Evolutionary conservation across 1,140 invertebrate genomes (phyloP).

Genomic region (Archivesica marissinica): DNA sequence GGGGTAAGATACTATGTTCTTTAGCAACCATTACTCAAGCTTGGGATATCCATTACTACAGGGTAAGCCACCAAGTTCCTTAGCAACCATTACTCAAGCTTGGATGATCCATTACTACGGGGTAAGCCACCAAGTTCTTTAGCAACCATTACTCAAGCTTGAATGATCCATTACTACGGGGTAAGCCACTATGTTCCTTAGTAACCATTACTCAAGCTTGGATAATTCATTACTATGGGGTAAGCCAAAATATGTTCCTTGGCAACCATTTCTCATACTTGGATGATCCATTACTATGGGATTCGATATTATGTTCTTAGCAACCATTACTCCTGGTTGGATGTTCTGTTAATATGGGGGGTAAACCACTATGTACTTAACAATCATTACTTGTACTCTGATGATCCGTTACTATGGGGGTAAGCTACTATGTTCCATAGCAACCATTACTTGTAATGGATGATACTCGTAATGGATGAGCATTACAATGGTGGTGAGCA

Average conservation of each 20-base stretch:
- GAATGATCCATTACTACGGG: neutral
- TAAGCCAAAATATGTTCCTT: too few species aligned
- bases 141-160: neutral
- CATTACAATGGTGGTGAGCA: neutral
- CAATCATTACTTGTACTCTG: constrained; percentile 32
- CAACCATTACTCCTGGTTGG: constrained; percentile 39
- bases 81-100: neutral
- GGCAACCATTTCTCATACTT: constrained; percentile 38
- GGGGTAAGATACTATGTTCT: constrained; percentile 9
- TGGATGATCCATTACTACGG: neutral
- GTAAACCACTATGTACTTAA: constrained; percentile 14
- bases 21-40: neutral
- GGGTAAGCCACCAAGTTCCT: too few species aligned
- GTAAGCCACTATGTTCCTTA: too few species aligned
- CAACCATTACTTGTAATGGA: neutral
- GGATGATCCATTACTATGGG: constrained; percentile 54
- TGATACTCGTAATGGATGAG: too few species aligned
- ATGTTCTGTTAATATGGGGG: constrained; percentile 51
- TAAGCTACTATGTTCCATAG: neutral
- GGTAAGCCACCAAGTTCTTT: too few species aligned
- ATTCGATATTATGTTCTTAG: constrained; percentile 7
- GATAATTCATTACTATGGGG: neutral
- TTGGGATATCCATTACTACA: neutral
- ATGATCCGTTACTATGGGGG: constrained; percentile 55
- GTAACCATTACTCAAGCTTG: neutral